phyloP scores from a whole-genome alignment of 2,888 invertebrate genomes.

The Tenthredo notha region DNA sequence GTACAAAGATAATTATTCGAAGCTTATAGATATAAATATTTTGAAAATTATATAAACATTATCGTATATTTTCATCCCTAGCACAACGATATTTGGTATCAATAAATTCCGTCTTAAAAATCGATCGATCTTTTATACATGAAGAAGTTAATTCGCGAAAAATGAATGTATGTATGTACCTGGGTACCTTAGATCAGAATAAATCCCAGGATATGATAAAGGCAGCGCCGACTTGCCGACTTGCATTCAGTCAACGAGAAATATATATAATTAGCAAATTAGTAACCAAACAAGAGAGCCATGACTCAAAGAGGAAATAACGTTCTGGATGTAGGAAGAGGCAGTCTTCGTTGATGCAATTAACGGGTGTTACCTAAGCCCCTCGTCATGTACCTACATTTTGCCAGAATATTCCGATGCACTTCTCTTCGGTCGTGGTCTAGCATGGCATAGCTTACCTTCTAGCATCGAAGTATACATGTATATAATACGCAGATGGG shows the following conservation, averaged over 20 bases:
- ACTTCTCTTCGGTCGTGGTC: conserved; percentile 26
- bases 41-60: no score
- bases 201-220: not conserved
- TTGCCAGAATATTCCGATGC: conserved; percentile 38
- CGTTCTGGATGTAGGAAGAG: conserved; percentile 1
- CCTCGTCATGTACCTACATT: not conserved
- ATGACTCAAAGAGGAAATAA: conserved; percentile 49
- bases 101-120: no score
- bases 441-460: not conserved
- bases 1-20: not conserved
- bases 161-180: not conserved
- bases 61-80: no score
- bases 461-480: not conserved
- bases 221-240: conserved; percentile 1
- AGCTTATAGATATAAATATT: no score
- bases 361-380: conserved; percentile 56
- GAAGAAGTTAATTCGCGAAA: not conserved
- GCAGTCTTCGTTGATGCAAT: conserved; percentile 57
- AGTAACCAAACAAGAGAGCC: conserved; percentile 47
- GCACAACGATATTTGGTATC: no score
- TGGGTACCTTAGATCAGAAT: not conserved
- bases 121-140: no score
- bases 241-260: not conserved
- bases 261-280: conserved; percentile 39
- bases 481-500: not conserved